Evolutionary conservation across 2,888 invertebrate species (phyloP), one percentile per base, ranked within the genome.

Genomic region (Mystacides longicornis): DNA sequence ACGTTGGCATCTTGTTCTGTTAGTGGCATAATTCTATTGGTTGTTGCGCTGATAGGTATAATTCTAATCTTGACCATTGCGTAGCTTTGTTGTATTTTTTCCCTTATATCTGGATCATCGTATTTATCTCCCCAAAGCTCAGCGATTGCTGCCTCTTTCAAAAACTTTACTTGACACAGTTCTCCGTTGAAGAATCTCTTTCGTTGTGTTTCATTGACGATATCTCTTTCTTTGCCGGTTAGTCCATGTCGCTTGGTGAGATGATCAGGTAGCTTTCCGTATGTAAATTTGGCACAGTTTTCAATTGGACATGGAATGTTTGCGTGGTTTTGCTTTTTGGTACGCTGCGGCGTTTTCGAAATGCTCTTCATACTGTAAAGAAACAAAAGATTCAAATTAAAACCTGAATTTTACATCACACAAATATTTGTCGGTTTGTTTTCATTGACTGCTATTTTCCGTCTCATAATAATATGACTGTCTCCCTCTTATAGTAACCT

Each of bases 161-260:
- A 67, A 59, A 72, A 77, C 11, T 75, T 65, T 0, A 77, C 77
- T 69, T 78, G 77, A 55, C 77, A 78, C 0, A 78, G 68, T 65
- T 78, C 77, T n/a, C 77, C 77, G 58, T 78, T 78, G 61, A 78
- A 78, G 65, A 78, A 78, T 18, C 77, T 64, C 62, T 77, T 78
- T 23, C 77, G 65, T 61, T 78, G 77, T 61, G 75, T 77, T 62
- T 78, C 77, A 60, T 78, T 78, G 14, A 77, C 70, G 1, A 74
- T 65, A 46, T 78, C 77, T 62, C 77, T 67, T 60, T 77, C 77
- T 7, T 76, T 70, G 11, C 77, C 77, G 0, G 73, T 76, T 7
- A 77, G 65, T 3, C 77, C 77, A 58, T 78, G 77, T 53, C 76
- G 73, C 59, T 78, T 78, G 3, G 77, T 77, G 20, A 78, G 69